Evolutionary conservation across 2,113 vertebrate species (phyloP).

Genomic region (Piprites chloris): DNA sequence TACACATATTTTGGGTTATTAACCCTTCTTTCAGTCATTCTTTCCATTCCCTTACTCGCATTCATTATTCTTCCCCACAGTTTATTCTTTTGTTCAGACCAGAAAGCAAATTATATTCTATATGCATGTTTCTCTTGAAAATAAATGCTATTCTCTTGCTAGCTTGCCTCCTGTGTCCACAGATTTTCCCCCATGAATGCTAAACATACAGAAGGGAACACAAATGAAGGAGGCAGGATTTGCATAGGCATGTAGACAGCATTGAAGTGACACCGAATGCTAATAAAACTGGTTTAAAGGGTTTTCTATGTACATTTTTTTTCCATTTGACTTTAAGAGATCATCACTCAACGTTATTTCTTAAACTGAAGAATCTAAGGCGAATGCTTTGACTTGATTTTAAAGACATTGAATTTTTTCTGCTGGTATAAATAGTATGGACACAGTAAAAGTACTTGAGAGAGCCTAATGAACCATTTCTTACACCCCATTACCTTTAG

Average conservation of each 20-base stretch:
- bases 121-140: not conserved
- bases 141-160: not conserved
- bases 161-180: not conserved
- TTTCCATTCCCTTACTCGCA: not conserved
- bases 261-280: not conserved
- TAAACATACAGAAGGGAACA: not conserved
- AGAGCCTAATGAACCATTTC: conserved; percentile 84
- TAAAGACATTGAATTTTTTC: conserved; percentile 77
- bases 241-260: not conserved
- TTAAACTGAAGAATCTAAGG: conserved; percentile 68
- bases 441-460: conserved; percentile 84
- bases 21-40: not conserved
- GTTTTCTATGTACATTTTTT: conserved; percentile 55
- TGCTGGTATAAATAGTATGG: conserved; percentile 83
- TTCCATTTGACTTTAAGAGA: conserved; percentile 63
- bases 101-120: not conserved
- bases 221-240: conserved; percentile 34
- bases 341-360: conserved; percentile 70
- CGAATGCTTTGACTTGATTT: conserved; percentile 76
- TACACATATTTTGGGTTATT: not conserved
- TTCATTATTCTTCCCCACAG: not conserved
- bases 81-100: not conserved
- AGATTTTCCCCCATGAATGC: not conserved
- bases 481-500: conserved; percentile 85
- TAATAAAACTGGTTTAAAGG: conserved; percentile 38